Evolutionary conservation across 53 echinoderm and acorn worm genomes (phyloP).

Genomic region (Zoroaster sp.): DNA sequence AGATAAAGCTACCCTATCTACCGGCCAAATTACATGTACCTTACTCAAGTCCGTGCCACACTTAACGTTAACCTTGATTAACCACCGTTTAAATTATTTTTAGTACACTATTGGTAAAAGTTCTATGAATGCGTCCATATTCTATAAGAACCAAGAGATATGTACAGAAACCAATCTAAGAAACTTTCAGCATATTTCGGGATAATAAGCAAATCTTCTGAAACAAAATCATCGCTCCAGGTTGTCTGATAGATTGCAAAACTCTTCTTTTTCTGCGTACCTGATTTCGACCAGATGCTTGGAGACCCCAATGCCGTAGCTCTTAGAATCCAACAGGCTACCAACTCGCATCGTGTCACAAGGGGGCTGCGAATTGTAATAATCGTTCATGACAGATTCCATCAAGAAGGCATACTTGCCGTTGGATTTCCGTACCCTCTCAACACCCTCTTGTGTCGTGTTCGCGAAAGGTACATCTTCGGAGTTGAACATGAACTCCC

Average conservation of each 20-base stretch:
- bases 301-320: constrained; percentile 86
- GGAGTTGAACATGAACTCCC: constrained; percentile 84
- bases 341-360: constrained; percentile 76
- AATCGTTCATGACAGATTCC: constrained; percentile 85
- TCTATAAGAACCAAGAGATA: too few species aligned
- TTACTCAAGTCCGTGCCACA: too few species aligned
- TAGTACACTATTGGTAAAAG: too few species aligned
- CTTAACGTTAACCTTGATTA: too few species aligned
- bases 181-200: too few species aligned
- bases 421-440: constrained; percentile 71
- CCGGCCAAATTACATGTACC: too few species aligned
- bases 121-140: too few species aligned
- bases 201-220: too few species aligned
- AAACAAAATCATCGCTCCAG: too few species aligned
- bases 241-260: background rate
- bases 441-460: constrained; percentile 69
- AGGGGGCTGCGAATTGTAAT: constrained; percentile 60
- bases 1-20: too few species aligned
- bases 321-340: constrained; percentile 73
- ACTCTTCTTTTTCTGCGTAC: constrained; percentile 2
- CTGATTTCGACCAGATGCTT: constrained; percentile 73
- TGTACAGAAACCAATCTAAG: too few species aligned
- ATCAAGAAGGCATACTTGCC: constrained; percentile 88
- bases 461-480: constrained; percentile 65
- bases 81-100: too few species aligned